Percentiles rank a stretch among this genome's conserved stretches.
phyloP scores from a whole-genome alignment of 2,797 vertebrate species.

The Helostoma temminkii region DNA sequence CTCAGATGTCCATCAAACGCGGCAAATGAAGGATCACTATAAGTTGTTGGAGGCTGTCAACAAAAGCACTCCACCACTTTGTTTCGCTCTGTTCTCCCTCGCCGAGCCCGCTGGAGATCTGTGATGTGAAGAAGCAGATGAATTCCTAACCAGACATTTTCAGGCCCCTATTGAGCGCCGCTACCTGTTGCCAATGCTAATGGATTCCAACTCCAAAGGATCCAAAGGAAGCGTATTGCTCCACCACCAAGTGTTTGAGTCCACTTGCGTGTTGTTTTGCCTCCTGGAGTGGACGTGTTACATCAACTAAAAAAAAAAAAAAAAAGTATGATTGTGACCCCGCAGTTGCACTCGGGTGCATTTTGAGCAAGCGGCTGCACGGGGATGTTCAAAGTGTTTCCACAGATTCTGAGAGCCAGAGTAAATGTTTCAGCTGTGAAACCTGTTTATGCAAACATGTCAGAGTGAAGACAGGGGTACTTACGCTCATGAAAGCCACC shows the following conservation, averaged over 20 bases:
- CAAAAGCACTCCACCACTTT: conserved; percentile 68
- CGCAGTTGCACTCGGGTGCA: conserved; percentile 3
- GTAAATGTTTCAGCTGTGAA: conserved; percentile 14
- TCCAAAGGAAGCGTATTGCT: conserved; percentile 52
- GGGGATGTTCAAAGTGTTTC: conserved; percentile 59
- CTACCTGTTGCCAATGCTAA: conserved; percentile 82
- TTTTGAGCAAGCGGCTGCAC: conserved; percentile 4
- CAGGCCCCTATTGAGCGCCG: conserved; percentile 34
- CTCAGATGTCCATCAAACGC: conserved; percentile 79
- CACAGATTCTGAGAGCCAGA: conserved; percentile 2
- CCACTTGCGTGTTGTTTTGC: conserved; percentile 25
- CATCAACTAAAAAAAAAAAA: neutral
- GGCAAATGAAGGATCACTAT: conserved; percentile 66
- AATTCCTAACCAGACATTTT: conserved; percentile 62
- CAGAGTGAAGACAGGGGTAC: conserved; percentile 39
- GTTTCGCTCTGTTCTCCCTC: conserved; percentile 26
- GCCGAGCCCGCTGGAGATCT: conserved; percentile 59
- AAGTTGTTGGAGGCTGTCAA: conserved; percentile 77
- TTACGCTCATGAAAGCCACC: conserved; percentile 62
- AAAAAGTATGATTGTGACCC: conserved; percentile 37
- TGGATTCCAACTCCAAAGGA: conserved; percentile 52
- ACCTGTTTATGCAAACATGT: conserved; percentile 13
- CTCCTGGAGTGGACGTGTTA: conserved; percentile 19
- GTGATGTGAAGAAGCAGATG: conserved; percentile 69
- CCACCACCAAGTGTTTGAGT: conserved; percentile 13